phyloP scores from a whole-genome alignment of 2,113 vertebrate genomes.

The Mesoclemmys tuberculata region DNA sequence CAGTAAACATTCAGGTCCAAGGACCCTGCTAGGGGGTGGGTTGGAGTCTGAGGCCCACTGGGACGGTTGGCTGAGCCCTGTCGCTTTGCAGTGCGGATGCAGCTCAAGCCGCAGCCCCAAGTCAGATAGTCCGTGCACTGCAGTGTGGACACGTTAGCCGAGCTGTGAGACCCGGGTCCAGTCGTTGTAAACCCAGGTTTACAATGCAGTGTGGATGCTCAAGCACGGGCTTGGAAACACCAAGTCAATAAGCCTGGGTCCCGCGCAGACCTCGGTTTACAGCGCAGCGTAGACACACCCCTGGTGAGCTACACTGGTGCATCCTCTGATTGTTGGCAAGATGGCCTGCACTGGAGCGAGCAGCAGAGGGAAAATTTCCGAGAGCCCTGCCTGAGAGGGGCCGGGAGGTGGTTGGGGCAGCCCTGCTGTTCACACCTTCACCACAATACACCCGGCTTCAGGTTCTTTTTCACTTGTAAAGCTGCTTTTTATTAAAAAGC shows the following conservation, averaged over 20 bases:
- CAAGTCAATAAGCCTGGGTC: too few relatives aligned
- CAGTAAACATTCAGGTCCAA: neutral
- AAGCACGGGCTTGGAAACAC: neutral
- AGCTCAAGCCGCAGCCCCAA: neutral
- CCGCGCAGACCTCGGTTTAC: neutral
- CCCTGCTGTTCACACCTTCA: neutral
- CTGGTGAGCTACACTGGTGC: neutral
- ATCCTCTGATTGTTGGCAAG: too few relatives aligned
- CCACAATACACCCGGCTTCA: neutral
- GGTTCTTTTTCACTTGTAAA: neutral
- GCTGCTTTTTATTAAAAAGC: neutral
- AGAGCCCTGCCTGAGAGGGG: neutral
- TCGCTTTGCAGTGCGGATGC: neutral
- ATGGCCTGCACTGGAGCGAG: neutral
- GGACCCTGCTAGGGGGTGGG: neutral
- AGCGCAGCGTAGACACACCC: neutral
- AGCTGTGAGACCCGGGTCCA: neutral
- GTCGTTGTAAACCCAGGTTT: neutral
- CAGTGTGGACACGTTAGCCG: too few relatives aligned
- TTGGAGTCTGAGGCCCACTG: too few relatives aligned
- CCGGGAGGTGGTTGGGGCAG: too few relatives aligned
- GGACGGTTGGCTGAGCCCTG: neutral
- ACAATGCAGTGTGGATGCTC: too few relatives aligned
- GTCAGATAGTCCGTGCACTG: too few relatives aligned
- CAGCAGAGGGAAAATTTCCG: neutral